Evolutionary conservation across 2,113 vertebrate species (phyloP).

Genomic region (Elephas maximus): DNA sequence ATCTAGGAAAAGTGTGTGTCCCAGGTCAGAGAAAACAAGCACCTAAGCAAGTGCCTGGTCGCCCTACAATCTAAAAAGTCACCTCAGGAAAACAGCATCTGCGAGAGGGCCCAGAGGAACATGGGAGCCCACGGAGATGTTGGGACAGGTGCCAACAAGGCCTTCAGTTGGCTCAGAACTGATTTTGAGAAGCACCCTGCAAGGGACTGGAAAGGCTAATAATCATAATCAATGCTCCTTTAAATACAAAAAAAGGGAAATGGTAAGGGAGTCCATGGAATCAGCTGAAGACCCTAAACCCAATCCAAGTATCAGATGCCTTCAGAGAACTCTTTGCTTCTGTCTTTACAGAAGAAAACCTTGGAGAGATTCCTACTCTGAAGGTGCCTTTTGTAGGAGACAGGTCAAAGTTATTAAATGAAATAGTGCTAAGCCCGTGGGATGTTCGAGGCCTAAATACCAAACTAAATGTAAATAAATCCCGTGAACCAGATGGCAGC

Average conservation of each 20-base stretch:
- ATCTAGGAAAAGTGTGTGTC: background rate
- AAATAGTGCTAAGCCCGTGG: background rate
- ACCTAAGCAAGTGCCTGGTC: background rate
- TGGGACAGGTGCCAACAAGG: background rate
- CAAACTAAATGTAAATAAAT: background rate
- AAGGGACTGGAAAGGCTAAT: background rate
- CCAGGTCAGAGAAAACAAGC: background rate
- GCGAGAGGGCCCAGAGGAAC: background rate
- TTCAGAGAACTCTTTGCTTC: background rate
- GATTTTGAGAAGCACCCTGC: background rate
- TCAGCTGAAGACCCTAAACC: background rate
- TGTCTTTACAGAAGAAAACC: background rate
- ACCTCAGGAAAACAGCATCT: background rate
- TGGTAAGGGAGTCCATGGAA: background rate
- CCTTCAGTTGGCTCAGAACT: background rate
- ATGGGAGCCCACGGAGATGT: background rate
- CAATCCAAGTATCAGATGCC: background rate
- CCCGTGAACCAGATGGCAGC: background rate
- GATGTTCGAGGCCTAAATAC: background rate
- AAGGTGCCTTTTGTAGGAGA: slow-evolving; percentile 8
- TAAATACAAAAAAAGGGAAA: background rate
- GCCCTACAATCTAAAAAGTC: background rate
- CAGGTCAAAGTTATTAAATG: background rate
- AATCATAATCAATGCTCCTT: background rate
- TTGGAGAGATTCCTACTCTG: background rate